Conservation (phyloP, 2,113 vertebrate species). For the Leptodactylus fuscus region DNA sequence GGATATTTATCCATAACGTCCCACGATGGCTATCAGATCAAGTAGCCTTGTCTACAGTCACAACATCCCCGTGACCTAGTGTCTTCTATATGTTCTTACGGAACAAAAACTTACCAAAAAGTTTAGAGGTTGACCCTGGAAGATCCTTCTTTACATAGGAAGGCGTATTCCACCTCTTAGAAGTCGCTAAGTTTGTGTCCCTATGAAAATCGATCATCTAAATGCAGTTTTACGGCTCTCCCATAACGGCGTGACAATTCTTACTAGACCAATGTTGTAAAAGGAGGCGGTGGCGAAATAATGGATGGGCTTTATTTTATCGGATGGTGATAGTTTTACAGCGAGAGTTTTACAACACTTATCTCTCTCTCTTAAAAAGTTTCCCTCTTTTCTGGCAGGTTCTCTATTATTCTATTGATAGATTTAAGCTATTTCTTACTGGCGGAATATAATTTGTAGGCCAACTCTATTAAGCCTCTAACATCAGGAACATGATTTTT, state of each 20-base stretch:
- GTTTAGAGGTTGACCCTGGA: neutral
- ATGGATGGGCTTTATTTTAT: neutral
- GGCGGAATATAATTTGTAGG: neutral
- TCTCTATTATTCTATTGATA: neutral
- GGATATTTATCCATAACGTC: too few relatives aligned
- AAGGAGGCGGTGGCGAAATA: neutral
- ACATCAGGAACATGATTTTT: neutral
- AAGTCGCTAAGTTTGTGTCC: neutral
- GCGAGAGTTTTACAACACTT: neutral
- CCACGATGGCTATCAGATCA: too few relatives aligned
- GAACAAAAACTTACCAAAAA: too few relatives aligned
- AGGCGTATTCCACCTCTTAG: neutral
- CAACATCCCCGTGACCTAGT: too few relatives aligned
- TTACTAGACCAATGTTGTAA: slow-evolving; percentile 23
- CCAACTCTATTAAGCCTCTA: neutral
- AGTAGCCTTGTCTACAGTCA: too few relatives aligned
- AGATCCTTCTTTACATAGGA: neutral
- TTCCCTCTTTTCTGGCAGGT: neutral
- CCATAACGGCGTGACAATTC: neutral
- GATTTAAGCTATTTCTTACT: neutral
- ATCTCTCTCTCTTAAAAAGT: neutral
- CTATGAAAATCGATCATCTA: slow-evolving; percentile 14
- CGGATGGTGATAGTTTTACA: neutral
- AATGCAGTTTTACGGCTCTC: slow-evolving; percentile 12
- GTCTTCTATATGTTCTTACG: too few relatives aligned